phyloP scores from a whole-genome alignment of 2,113 vertebrate species.

The Psittacara wagleri region DNA sequence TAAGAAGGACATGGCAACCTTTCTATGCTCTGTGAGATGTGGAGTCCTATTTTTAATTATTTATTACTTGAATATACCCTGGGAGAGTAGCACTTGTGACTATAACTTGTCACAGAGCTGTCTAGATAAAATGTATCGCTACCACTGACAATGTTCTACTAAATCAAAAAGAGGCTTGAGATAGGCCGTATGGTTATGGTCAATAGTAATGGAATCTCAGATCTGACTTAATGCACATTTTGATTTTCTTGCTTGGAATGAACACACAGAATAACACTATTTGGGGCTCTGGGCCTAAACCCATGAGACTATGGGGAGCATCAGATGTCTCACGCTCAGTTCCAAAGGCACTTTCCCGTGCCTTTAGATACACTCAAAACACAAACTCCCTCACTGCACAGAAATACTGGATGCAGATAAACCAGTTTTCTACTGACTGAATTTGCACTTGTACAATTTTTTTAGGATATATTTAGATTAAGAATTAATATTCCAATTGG shows the following conservation, averaged over 20 bases:
- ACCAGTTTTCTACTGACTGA: slow-evolving; percentile 33
- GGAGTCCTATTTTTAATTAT: slow-evolving; percentile 76
- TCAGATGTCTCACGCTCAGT: background rate
- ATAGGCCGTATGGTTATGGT: slow-evolving; percentile 46
- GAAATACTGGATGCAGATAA: background rate
- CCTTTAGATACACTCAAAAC: background rate
- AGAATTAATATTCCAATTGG: slow-evolving; percentile 67
- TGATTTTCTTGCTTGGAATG: slow-evolving; percentile 4
- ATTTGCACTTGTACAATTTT: slow-evolving; percentile 51
- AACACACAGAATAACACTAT: background rate
- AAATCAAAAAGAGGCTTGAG: background rate
- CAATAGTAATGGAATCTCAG: background rate
- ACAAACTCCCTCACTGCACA: background rate
- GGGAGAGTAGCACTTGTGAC: slow-evolving; percentile 51
- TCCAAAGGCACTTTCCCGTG: background rate
- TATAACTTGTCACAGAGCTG: slow-evolving; percentile 45
- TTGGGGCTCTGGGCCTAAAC: background rate
- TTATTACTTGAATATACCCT: slow-evolving; percentile 61
- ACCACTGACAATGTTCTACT: slow-evolving; percentile 11
- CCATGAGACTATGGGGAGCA: background rate
- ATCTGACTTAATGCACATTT: background rate
- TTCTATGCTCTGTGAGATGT: slow-evolving; percentile 55
- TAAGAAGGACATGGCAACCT: slow-evolving; percentile 66
- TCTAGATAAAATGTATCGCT: slow-evolving; percentile 57
- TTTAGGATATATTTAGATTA: slow-evolving; percentile 59